Base-by-base conservation (phyloP, 2,888 invertebrate genomes). In the Dasysyrphus albostriatus region DNA sequence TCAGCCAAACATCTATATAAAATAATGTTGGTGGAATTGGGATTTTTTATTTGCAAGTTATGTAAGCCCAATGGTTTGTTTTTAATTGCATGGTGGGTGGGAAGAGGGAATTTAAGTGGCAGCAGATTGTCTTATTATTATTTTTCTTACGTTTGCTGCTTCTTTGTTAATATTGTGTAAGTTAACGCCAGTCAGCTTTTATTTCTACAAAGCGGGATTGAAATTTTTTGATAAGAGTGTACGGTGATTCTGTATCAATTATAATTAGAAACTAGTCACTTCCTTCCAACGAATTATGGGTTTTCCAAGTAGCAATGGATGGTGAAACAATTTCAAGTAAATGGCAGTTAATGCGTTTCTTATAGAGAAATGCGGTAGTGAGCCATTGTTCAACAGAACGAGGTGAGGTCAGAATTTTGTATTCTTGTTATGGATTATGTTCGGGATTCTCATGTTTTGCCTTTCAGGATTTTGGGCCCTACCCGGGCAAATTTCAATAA, bases 91-190 rank as follows among this genome's bases (percentile, higher is more conserved):
- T 2, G 56, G 44, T 9, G 70, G 70, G 7, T 54, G 54, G 4
- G 56, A 51, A 3, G 70, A 42, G 1, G 29, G 51, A 12, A 37
- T 54, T 2, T 39, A 39, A 6, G 69, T 54, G 6, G 69, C 6
- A 2, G 69, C 58, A n/a, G 44, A 44, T 44, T 32, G 42, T 16
- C 47, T n/a, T n/a, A n/a, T 37, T 14, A 47, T 72, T n/a, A 72
- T 54, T 42, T 70, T 70, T 70, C 44, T 44, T 12, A 58, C 0
- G 5, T 58, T 58, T 6, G 44, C 58, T 16, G 56, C 70, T 44
- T 72, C 58, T 47, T 58, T 61, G 7, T 59, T 59, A 14, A 61
- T 51, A 16, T 56, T 37, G 34, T 24, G 37, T 37, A 59, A 59
- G 37, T 37, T 37, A 37, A 1, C 6, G 12, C 54, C 24, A 54